Base-by-base conservation (phyloP, 2,888 invertebrate species). In the Colletes collaris region DNA sequence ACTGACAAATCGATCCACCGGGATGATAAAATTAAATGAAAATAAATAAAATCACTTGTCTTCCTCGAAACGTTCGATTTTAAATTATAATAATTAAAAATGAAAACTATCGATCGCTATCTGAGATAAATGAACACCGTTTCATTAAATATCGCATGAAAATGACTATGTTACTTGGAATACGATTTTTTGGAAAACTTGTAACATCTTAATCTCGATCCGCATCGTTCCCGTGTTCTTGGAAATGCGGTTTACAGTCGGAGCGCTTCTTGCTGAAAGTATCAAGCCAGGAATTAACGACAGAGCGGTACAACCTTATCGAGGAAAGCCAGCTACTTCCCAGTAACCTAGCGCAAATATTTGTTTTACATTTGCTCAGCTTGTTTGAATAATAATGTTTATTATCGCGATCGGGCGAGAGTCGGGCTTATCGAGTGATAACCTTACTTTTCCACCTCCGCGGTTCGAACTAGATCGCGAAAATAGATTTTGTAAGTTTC, bases 351-450 rank as follows among this genome's bases (percentile, higher is more conserved):
- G 59, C 10, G 78, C 60, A 82, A 82, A 81, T 70, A 71, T 82
- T 82, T 82, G 75, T 82, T 72, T 75, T 81, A 72, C 82, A 81
- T 82, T 81, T 81, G 72, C 69, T 65, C 59, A 35, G 66, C 56
- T 82, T 81, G 82, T 82, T 82, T 82, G 82, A 81, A 79, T 66
- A 79, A 80, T 81, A 79, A 79, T 78, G 73, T 59, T 79, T 81
- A 79, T 76, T 79, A 85, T 84, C 80, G 62, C 44, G 53, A 49
- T 46, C 27, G 4, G 10, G 49, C 27, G 46, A 58, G 55, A 58
- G 60, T 27, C 56, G 66, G 65, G 73, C 79, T 84, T 82, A 76
- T 82, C 82, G 55, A 73, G 56, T n/a, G 37, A 35, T 13, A 56
- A 44, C 59, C 62, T 35, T 40, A 74, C 44, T 71, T 79, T 77